A percentile compares a stretch with the other conserved stretches of the same genome.
Conservation (phyloP, 2,888 invertebrate species). For the Sepiola atlantica region DNA sequence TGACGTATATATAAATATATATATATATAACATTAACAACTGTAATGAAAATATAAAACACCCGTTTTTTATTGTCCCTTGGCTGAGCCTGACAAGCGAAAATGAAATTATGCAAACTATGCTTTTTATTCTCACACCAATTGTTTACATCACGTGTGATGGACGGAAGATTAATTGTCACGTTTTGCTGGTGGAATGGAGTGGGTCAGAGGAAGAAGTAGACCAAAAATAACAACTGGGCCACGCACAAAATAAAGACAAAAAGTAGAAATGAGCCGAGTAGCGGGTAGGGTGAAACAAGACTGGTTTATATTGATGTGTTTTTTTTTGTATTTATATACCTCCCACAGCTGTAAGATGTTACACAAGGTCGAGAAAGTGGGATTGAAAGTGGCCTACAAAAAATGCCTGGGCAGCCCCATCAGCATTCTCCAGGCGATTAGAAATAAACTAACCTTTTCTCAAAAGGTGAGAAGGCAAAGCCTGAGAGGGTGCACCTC, state of each 20-base stretch:
- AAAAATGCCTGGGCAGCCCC: too few relatives aligned
- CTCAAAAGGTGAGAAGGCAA: too few relatives aligned
- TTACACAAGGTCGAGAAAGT: too few relatives aligned
- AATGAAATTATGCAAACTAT: background rate
- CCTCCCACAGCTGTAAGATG: too few relatives aligned
- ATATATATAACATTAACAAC: background rate
- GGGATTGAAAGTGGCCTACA: too few relatives aligned
- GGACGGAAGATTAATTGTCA: background rate
- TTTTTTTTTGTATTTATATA: too few relatives aligned
- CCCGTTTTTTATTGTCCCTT: background rate
- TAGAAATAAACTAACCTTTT: too few relatives aligned
- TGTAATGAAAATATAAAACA: background rate
- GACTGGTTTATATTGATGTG: too few relatives aligned
- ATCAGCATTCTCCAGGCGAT: too few relatives aligned
- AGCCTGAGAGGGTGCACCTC: too few relatives aligned
- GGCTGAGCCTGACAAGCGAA: background rate
- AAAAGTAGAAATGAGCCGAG: background rate
- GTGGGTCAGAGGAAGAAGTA: background rate
- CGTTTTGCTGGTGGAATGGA: background rate
- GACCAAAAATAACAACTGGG: background rate
- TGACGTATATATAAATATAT: too few relatives aligned
- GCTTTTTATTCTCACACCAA: background rate
- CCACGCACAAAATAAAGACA: background rate
- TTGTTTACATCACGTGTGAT: background rate
- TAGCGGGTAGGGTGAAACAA: too few relatives aligned